phyloP scores from a whole-genome alignment of 2,113 vertebrate species.

The Anhinga anhinga region DNA sequence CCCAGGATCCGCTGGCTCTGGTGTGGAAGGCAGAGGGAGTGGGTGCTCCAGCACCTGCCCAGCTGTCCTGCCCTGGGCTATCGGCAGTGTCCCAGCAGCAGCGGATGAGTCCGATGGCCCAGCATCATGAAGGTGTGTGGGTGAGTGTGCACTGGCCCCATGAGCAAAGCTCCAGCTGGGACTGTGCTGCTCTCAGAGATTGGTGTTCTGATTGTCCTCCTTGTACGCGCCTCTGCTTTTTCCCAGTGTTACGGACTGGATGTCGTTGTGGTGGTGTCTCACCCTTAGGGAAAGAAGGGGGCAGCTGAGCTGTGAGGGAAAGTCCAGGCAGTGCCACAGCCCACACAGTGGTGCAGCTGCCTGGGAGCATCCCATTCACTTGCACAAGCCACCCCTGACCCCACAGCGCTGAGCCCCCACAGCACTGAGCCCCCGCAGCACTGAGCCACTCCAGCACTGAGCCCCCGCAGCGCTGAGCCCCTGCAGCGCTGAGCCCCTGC shows the following conservation, averaged over 20 bases:
- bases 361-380: not conserved
- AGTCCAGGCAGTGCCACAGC: not conserved
- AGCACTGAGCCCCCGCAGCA: not conserved
- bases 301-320: not conserved
- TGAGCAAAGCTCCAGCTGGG: not conserved
- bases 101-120: accelerated
- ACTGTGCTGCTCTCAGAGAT: slow-evolving; percentile 7
- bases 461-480: not conserved
- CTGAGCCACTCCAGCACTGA: not conserved
- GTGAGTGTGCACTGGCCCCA: not conserved
- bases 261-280: slow-evolving; percentile 28
- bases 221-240: slow-evolving; percentile 27
- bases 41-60: not conserved
- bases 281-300: slow-evolving; percentile 47
- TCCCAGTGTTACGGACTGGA: not conserved
- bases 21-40: not conserved
- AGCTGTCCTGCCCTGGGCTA: not conserved
- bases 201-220: slow-evolving; percentile 52
- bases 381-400: accelerated
- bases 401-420: not conserved
- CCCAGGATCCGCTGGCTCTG: accelerated
- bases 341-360: accelerated
- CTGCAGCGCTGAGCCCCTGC: not conserved
- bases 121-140: accelerated
- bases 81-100: not conserved